Base-by-base conservation (phyloP, 2,797 vertebrate species). In the Trichosurus vulpecula region DNA sequence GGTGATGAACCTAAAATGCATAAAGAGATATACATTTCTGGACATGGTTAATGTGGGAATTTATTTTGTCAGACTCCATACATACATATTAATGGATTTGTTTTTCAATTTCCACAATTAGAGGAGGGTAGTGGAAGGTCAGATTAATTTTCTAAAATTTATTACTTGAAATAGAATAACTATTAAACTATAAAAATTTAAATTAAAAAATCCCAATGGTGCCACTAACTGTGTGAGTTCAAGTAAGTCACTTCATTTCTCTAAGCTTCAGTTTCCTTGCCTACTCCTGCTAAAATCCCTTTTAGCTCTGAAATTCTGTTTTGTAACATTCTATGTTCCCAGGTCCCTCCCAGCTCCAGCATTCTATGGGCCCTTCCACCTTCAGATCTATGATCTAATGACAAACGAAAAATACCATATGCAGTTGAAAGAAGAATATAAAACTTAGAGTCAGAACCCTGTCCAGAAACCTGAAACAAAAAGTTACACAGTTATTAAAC, bases 221-320 rank as follows among this genome's bases (percentile, higher is more conserved):
- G 89, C 35, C 52, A 96, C 52, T 61, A 90, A 52, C 57, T 90
- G 4, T 93, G 90, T 87, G 74, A 92, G 58, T 47, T 90, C 35
- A 12, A 81, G 54, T 56, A 54, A 93, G 35, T 90, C 52, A 92
- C 31, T 91, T 61, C 61, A 74, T 81, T 56, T 95, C 58, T 95
- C 90, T 53, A 31, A 53, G 51, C 56, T 57, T 52, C 95, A 91
- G 92, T 58, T 66, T 55, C 35, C 58, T 92, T 35, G 66, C 54
- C 51, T 90, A 95, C 53, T 55, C 54, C 54, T 22, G 22, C 54
- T 55, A 41, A 61, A 9, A 12, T 61, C 31, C 58, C 31, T 61
- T 61, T 35, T 35, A 61, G 31, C 31, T 61, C 31, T 35, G 35
- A 61, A 61, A 61, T 61, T 61, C 58, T 61, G 6, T 41, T 41